Base-by-base conservation (phyloP, 2,888 invertebrate genomes). In the Mantis religiosa region DNA sequence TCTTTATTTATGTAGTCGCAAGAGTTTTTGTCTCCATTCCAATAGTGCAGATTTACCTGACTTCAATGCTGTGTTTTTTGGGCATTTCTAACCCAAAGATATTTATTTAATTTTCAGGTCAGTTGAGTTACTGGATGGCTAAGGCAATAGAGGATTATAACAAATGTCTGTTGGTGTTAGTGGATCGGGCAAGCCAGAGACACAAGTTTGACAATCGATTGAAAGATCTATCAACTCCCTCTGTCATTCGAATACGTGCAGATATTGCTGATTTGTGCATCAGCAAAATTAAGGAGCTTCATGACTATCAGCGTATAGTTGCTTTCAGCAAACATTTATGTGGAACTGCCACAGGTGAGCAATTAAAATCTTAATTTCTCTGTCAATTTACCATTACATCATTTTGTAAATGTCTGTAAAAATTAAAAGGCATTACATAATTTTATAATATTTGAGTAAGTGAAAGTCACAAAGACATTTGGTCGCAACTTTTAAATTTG, bases 281-380 rank as follows among this genome's bases (percentile, higher is more conserved):
- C 90, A 94, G 94, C 14, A 93, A 94, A 90, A 92, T 96, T 34
- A 93, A 93, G 14, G 93, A 93, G 6, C 93, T 95, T 90, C 93
- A 93, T 8, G 92, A 93, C 12, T 93, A 93, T 28, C 91, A 93
- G 9, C 91, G 92, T 9, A 92, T 95, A 81, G 94, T 97, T 84
- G 98, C 96, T 0, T 93, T 97, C 30, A 97, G 98, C 2, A 98
- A 98, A 93, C 98, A 98, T 93, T 94, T 98, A 83, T 98, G 98
- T 93, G 98, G 98, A 0, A 96, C 95, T 47, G 98, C 98, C 82
- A 98, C 98, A 88, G 97, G 97, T 97, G 92, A 90, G 88, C 8
- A 8, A 83, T 25, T 8, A 83, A 15, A 83, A 27, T 27, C 9
- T 8, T 83, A 30, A 20, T 28, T 28, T 30, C 83, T 83, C 83